phyloP scores from a whole-genome alignment of 1,140 invertebrate species.

The Dolichoris vasculosae region DNA sequence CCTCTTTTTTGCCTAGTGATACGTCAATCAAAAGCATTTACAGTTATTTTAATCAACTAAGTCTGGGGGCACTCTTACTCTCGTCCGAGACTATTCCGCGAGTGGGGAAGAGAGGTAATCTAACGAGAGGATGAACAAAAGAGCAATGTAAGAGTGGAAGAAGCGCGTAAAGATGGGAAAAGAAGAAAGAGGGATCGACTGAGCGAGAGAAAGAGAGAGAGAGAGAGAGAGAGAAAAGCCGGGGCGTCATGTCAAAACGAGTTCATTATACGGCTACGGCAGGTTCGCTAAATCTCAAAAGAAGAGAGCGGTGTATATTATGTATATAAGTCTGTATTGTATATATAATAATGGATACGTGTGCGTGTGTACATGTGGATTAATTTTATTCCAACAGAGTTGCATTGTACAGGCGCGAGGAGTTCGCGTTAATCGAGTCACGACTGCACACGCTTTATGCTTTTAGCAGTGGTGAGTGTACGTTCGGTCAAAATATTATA shows the following conservation, averaged over 20 bases:
- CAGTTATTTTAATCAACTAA: slow-evolving; percentile 54
- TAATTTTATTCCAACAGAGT: neutral
- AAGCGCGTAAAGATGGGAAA: slow-evolving; percentile 19
- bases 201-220: neutral
- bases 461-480: neutral
- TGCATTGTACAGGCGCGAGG: slow-evolving; percentile 29
- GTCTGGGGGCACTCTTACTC: slow-evolving; percentile 41
- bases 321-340: neutral
- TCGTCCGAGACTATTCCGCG: slow-evolving; percentile 17
- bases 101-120: slow-evolving; percentile 31
- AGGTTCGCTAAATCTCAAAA: slow-evolving; percentile 45
- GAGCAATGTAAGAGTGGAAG: neutral
- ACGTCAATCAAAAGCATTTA: slow-evolving; percentile 53
- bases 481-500: slow-evolving; percentile 20
- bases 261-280: slow-evolving; percentile 64
- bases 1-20: slow-evolving; percentile 43
- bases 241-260: slow-evolving; percentile 64
- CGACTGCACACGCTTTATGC: neutral
- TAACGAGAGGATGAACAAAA: slow-evolving; percentile 51
- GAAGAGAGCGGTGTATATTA: neutral
- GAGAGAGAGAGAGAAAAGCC: slow-evolving; percentile 14
- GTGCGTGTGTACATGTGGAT: neutral
- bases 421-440: slow-evolving; percentile 43
- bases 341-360: neutral
- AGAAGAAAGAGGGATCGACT: no score